Percentiles rank a stretch among this genome's conserved stretches.
phyloP scores from a whole-genome alignment of 1,140 invertebrate species.

The Bombus affinis region DNA sequence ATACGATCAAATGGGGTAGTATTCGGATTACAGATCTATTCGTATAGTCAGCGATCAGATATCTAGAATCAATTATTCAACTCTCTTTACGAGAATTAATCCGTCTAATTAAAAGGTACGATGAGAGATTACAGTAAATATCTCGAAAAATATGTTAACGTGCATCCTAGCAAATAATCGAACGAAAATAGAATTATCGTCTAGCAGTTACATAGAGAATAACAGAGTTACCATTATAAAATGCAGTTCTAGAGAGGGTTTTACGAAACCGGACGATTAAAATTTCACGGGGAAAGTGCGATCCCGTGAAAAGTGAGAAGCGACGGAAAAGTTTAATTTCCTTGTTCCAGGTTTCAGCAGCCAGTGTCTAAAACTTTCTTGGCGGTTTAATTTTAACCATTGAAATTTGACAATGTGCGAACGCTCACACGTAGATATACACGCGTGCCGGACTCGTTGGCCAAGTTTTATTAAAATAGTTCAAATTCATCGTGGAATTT shows the following conservation, averaged over 20 bases:
- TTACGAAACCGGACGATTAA: not conserved
- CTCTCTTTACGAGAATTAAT: not conserved
- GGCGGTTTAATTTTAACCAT: not conserved
- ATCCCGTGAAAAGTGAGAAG: not conserved
- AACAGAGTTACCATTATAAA: no score
- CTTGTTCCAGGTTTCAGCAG: not conserved
- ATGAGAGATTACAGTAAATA: no score
- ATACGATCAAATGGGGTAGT: not conserved
- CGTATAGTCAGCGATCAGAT: no score
- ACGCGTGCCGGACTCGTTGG: not conserved
- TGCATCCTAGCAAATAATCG: no score
- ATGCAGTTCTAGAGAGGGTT: not conserved
- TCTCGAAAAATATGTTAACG: no score
- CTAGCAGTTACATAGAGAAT: no score
- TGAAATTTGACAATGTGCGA: not conserved
- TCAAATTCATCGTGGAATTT: constrained; percentile 7
- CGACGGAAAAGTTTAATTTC: not conserved
- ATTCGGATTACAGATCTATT: not conserved
- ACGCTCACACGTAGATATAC: no score
- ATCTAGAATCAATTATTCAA: no score
- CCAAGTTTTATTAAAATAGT: not conserved
- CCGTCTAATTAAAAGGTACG: not conserved
- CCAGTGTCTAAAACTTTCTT: not conserved
- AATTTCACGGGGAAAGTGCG: not conserved
- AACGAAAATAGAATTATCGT: no score